These are phyloP conservation scores for Phalangium opilio DNA, from an alignment of 2,888 invertebrate genomes.

Conservation along the genomic window DNA sequence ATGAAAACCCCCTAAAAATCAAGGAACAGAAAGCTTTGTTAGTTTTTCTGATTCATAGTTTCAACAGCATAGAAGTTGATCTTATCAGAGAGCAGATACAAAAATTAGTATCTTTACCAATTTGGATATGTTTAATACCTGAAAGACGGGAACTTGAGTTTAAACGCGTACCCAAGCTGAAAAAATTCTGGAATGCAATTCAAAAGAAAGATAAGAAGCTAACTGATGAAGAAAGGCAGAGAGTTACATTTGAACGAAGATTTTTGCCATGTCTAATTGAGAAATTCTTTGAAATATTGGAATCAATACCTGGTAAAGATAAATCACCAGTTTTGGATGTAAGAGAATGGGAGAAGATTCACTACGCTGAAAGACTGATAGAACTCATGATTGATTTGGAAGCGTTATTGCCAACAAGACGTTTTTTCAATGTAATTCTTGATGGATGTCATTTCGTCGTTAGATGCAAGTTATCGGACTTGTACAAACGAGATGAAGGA, in stretches of 20 bases:
- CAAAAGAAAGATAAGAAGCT: slow-evolving; percentile 54
- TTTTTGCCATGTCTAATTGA: slow-evolving; percentile 73
- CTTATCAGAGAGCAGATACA: slow-evolving; percentile 83
- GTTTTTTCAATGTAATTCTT: slow-evolving; percentile 91
- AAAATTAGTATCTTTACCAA: slow-evolving; percentile 73
- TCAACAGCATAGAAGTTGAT: slow-evolving; percentile 80
- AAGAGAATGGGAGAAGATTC: slow-evolving; percentile 38
- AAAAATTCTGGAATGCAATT: slow-evolving; percentile 77
- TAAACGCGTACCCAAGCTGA: slow-evolving; percentile 69
- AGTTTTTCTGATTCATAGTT: slow-evolving; percentile 86
- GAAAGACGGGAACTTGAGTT: slow-evolving; percentile 69
- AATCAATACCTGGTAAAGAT: slow-evolving; percentile 50
- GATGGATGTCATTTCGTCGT: slow-evolving; percentile 90
- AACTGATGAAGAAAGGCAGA: slow-evolving; percentile 19
- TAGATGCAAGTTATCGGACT: slow-evolving; percentile 62
- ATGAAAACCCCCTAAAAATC: slow-evolving; percentile 37
- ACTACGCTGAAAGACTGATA: slow-evolving; percentile 86
- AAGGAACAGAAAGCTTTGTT: slow-evolving; percentile 72
- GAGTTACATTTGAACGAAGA: slow-evolving; percentile 61
- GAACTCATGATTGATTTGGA: slow-evolving; percentile 93
- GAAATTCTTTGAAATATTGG: slow-evolving; percentile 68
- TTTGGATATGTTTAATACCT: slow-evolving; percentile 79
- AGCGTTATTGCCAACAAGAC: slow-evolving; percentile 79
- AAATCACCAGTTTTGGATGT: slow-evolving; percentile 31
- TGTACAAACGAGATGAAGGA: slow-evolving; percentile 60